Conservation (phyloP, 2,113 vertebrate genomes). For the Chamaea fasciata region DNA sequence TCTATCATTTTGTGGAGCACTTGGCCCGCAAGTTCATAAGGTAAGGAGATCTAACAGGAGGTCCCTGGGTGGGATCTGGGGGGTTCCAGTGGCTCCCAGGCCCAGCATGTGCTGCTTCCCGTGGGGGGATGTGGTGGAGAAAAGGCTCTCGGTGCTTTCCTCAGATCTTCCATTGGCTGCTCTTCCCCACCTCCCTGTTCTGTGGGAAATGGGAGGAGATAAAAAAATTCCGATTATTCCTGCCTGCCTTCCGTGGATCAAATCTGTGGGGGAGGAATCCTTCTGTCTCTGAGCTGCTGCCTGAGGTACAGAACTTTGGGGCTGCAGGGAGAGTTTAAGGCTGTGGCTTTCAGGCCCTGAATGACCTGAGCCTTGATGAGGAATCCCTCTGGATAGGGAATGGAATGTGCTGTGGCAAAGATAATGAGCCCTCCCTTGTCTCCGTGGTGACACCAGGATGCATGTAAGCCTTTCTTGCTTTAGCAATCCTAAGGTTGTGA, state of each 20-base stretch:
- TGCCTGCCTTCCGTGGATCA: not conserved
- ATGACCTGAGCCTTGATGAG: not conserved
- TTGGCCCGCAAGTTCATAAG: slow-evolving; percentile 94
- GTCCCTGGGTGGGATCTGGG: not conserved
- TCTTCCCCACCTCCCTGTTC: not conserved
- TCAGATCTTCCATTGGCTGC: not conserved
- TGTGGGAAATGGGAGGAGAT: not conserved
- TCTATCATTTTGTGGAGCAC: slow-evolving; percentile 95
- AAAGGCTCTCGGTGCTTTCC: not conserved
- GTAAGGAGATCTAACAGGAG: slow-evolving; percentile 71
- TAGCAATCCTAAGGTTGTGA: not conserved
- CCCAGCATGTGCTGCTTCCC: not conserved
- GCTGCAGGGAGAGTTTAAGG: not conserved
- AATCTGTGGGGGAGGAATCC: not conserved
- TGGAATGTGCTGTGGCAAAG: not conserved
- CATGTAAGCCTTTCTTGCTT: not conserved
- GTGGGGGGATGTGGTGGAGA: no score
- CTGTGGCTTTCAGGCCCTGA: not conserved
- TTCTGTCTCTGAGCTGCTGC: not conserved
- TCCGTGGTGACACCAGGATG: not conserved
- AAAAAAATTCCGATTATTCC: not conserved
- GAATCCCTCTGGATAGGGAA: not conserved
- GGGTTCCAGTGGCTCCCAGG: not conserved
- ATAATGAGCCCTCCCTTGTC: accelerated
- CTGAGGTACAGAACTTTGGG: not conserved